Evolutionary conservation across 2,888 invertebrate genomes (phyloP), one percentile per base, ranked within the genome.

Genomic region (Tetragnatha montana): DNA sequence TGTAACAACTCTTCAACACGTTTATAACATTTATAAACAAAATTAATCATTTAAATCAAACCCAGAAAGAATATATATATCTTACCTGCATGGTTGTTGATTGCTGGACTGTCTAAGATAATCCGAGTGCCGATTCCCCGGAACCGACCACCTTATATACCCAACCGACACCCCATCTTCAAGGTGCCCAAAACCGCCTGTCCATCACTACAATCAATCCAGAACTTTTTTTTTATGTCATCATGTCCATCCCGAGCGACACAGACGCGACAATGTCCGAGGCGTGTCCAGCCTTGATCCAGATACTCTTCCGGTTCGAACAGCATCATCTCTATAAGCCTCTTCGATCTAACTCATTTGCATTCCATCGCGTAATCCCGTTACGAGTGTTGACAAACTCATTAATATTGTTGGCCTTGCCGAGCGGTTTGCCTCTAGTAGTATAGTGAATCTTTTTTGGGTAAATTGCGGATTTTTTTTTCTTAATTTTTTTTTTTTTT

Each of bases 231-330:
- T 22, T 22, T 60, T 51, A 49, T 17, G n/a, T 19, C 68, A 6
- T 35, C n/a, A 17, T 22, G 35, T 81, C 71, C 10, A 17, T 14
- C 10, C 14, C 60, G n/a, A 0, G 7, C 70, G 22, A 19, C 51
- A n/a, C n/a, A n/a, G n/a, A 35, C 35, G 22, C 50, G 70, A 71
- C 76, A 49, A 19, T 71, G 17, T 21, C 7, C 71, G 71, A 70
- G 88, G 88, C 81, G 88, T 88, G 88, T 79, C 82, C 47, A 79
- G 10, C 88, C 82, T 88, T 88, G 88, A 88, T 88, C 88, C 78
- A 78, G 21, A 71, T 88, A 83, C 60, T 60, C 51, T 88, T 85
- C 85, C 85, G 35, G 86, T 71, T 60, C 22, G 35, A 19, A 47
- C 76, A 47, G 80, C 80, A 35, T 35, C 81, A 14, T 50, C n/a